These are phyloP conservation scores for Metaphire vulgaris DNA, from an alignment of 1,140 invertebrate species.

Conservation along the genomic window DNA sequence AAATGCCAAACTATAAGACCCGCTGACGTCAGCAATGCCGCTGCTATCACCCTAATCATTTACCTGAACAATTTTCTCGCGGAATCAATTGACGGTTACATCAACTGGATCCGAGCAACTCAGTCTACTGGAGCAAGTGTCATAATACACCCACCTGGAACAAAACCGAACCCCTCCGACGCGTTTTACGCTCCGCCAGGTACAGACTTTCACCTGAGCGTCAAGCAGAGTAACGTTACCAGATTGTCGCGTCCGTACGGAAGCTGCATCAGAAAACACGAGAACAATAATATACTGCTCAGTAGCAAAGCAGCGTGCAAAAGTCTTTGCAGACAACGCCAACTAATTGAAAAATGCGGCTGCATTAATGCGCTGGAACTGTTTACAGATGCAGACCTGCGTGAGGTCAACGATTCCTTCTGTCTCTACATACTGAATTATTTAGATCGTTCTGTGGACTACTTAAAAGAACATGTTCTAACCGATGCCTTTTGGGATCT, in stretches of 20 bases:
- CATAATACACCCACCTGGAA: background rate
- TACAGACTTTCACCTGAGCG: background rate
- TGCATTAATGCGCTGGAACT: background rate
- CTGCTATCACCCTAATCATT: background rate
- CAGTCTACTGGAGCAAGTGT: background rate
- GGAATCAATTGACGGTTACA: background rate
- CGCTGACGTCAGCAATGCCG: no score
- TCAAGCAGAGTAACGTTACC: background rate
- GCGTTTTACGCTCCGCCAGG: background rate
- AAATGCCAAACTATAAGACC: no score
- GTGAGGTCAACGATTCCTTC: background rate
- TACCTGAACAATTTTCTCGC: background rate
- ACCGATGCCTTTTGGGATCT: background rate
- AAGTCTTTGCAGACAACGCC: background rate
- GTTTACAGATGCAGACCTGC: background rate
- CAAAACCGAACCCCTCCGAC: background rate
- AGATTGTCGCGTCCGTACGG: background rate
- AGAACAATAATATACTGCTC: background rate
- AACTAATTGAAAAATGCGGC: background rate
- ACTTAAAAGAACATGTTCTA: background rate
- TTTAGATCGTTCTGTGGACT: background rate
- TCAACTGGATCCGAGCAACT: background rate
- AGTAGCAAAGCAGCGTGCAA: background rate
- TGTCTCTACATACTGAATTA: background rate
- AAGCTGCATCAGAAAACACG: background rate